A percentile compares a stretch with the other conserved stretches of the same genome.
These are phyloP conservation scores for Aythya fuligula DNA, from an alignment of 2,797 vertebrate species.

Conservation along the genomic window DNA sequence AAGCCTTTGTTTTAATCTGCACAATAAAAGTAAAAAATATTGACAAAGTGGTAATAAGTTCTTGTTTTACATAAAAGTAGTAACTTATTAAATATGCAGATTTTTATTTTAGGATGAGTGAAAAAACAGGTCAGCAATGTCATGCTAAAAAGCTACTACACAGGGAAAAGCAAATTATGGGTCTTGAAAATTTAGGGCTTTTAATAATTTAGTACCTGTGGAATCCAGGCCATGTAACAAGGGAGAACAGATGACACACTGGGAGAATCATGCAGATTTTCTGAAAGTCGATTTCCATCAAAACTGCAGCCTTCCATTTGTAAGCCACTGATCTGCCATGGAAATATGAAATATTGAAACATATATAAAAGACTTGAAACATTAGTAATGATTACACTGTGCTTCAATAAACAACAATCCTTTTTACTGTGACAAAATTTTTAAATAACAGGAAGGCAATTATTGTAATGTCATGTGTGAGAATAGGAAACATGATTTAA, in stretches of 20 bases:
- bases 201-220: constrained; percentile 85
- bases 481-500: constrained; percentile 49
- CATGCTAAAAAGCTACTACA: constrained; percentile 26
- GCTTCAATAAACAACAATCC: neutral
- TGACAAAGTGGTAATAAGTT: neutral
- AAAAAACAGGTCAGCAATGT: constrained; percentile 24
- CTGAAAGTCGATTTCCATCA: constrained; percentile 89
- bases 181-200: constrained; percentile 31
- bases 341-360: constrained; percentile 50
- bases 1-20: neutral
- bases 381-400: constrained; percentile 27
- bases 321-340: constrained; percentile 88
- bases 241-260: constrained; percentile 90
- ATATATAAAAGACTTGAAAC: neutral
- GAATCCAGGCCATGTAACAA: constrained; percentile 96
- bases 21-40: neutral
- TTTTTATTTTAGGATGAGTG: neutral
- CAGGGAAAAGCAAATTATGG: constrained; percentile 35
- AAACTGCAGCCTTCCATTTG: constrained; percentile 94
- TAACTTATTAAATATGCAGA: neutral
- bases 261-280: constrained; percentile 93
- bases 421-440: neutral
- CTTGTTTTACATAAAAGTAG: neutral
- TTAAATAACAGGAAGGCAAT: constrained; percentile 57
- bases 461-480: constrained; percentile 2